Evolutionary conservation across 2,797 vertebrate species (phyloP).

Genomic region (Dicrostonyx torquatus): DNA sequence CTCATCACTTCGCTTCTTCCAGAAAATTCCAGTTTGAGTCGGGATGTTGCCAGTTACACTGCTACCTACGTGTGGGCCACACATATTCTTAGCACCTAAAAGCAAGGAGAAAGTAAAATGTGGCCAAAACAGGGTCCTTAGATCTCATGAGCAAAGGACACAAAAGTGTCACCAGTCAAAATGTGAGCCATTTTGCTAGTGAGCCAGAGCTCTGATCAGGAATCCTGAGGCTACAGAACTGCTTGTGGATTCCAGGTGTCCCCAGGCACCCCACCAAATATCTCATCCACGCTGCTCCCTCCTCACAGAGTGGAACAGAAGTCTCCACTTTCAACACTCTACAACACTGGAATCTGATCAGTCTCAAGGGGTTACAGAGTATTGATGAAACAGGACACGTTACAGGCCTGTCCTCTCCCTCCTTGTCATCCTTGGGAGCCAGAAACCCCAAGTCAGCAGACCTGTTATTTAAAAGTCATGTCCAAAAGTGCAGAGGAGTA

Average conservation of each 20-base stretch:
- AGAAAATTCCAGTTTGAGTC: conserved; percentile 25
- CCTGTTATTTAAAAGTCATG: background rate
- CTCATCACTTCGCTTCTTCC: background rate
- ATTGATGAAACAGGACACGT: background rate
- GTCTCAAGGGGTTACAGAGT: background rate
- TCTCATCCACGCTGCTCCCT: background rate
- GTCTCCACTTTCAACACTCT: background rate
- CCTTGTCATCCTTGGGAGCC: background rate
- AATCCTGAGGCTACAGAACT: background rate
- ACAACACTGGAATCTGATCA: background rate
- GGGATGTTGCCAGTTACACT: background rate
- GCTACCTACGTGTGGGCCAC: background rate
- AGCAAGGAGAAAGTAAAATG: background rate
- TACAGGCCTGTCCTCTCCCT: too few relatives aligned
- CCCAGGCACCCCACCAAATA: too few relatives aligned
- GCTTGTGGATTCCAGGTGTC: background rate
- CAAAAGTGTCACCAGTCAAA: background rate
- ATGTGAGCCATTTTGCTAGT: background rate
- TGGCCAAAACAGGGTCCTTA: background rate
- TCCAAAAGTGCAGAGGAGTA: background rate
- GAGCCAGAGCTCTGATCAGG: background rate
- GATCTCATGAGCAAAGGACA: background rate
- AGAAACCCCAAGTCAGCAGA: background rate
- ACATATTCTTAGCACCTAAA: background rate
- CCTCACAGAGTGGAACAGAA: background rate